These are phyloP conservation scores for Leucophenga maculata DNA, from an alignment of 2,888 invertebrate genomes.

Conservation along the genomic window DNA sequence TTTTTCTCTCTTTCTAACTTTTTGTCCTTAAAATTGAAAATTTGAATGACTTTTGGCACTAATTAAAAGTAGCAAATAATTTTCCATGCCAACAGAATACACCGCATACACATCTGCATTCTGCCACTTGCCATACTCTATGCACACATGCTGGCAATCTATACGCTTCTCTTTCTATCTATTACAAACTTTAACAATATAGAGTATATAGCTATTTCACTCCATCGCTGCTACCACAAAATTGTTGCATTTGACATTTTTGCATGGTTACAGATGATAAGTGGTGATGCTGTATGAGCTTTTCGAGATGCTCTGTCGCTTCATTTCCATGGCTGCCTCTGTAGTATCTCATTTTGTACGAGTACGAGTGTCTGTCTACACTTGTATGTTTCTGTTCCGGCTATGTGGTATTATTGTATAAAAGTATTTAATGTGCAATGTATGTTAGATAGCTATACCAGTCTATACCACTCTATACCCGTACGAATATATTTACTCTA, in stretches of 20 bases:
- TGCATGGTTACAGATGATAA: conserved; percentile 15
- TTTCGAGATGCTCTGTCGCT: conserved; percentile 1
- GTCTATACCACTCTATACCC: conserved; percentile 4
- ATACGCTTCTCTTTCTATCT: conserved; percentile 4
- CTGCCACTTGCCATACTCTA: background rate
- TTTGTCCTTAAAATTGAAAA: conserved; percentile 31
- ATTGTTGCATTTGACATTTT: conserved; percentile 20
- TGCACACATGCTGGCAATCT: conserved; percentile 11
- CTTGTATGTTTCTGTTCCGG: no score
- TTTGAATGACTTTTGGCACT: conserved; percentile 65
- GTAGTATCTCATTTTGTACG: background rate
- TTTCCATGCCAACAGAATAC: conserved; percentile 47
- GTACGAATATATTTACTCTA: background rate
- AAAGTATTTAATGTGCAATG: conserved; percentile 4
- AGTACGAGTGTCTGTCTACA: background rate
- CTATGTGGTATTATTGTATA: background rate
- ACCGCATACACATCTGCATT: conserved; percentile 24
- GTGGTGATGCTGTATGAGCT: background rate
- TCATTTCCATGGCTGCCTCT: background rate
- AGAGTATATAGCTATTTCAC: background rate
- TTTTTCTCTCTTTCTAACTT: background rate
- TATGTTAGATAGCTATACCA: conserved; percentile 8
- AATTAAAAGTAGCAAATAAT: conserved; percentile 67
- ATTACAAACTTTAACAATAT: background rate
- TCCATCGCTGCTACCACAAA: background rate